Evolutionary conservation across 2,113 vertebrate species (phyloP).

Genomic region (Toxotes jaculatrix): DNA sequence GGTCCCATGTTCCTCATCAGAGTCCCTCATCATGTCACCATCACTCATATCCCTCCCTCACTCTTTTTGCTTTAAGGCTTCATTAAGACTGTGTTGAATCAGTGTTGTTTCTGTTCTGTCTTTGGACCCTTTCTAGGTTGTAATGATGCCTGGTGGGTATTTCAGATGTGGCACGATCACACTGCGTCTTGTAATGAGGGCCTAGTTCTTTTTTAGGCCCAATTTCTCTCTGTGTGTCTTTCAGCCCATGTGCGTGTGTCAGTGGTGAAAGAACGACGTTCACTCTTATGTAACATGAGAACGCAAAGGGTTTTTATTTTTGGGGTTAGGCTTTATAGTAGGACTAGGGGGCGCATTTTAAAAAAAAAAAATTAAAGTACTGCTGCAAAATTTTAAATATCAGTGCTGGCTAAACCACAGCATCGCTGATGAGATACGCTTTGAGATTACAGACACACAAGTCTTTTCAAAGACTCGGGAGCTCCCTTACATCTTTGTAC

Average conservation of each 20-base stretch:
- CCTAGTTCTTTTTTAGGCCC: slow-evolving; percentile 68
- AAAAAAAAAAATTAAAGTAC: slow-evolving; percentile 28
- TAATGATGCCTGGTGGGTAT: slow-evolving; percentile 82
- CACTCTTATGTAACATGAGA: slow-evolving; percentile 49
- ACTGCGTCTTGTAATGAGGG: slow-evolving; percentile 70
- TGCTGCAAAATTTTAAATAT: slow-evolving; percentile 31
- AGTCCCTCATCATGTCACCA: slow-evolving; percentile 54
- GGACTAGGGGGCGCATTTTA: slow-evolving; percentile 17
- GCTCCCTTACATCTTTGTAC: slow-evolving; percentile 44
- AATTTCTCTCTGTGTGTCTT: slow-evolving; percentile 39
- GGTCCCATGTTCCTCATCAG: slow-evolving; percentile 46
- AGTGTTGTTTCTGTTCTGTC: slow-evolving; percentile 72
- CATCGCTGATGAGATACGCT: slow-evolving; percentile 22
- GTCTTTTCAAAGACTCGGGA: slow-evolving; percentile 27
- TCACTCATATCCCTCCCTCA: slow-evolving; percentile 47
- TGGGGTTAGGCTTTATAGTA: slow-evolving; percentile 4
- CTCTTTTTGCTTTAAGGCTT: slow-evolving; percentile 67
- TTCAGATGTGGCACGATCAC: slow-evolving; percentile 71
- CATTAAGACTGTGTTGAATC: slow-evolving; percentile 77
- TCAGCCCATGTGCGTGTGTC: slow-evolving; percentile 37
- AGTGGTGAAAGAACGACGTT: slow-evolving; percentile 32
- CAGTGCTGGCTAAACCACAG: slow-evolving; percentile 16
- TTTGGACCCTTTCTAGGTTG: slow-evolving; percentile 73
- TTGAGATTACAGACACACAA: slow-evolving; percentile 25
- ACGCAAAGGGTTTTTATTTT: slow-evolving; percentile 14